Percentiles rank a stretch among this genome's conserved stretches.
Evolutionary conservation across 1,140 invertebrate genomes (phyloP).

Genomic region (Leptopilina boulardi): DNA sequence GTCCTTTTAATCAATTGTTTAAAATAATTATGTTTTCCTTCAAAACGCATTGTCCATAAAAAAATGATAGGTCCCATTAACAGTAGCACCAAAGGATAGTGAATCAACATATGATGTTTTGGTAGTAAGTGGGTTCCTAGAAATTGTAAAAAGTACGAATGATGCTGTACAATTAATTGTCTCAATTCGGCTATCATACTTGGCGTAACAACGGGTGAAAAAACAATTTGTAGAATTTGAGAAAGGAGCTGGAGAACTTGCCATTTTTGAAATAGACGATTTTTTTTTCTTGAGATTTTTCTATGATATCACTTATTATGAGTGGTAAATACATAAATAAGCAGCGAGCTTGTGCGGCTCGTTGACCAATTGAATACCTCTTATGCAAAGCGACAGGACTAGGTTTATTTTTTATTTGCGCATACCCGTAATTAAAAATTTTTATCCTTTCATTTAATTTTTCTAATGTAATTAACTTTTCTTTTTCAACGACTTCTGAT

Average conservation of each 20-base stretch:
- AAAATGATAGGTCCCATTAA: constrained; percentile 41
- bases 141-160: constrained; percentile 25
- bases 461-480: too few species aligned
- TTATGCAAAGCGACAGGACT: constrained; percentile 40
- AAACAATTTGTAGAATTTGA: constrained; percentile 18
- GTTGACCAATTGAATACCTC: constrained; percentile 36
- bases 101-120: constrained; percentile 45
- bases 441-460: not conserved
- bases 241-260: constrained; percentile 20
- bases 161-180: constrained; percentile 38
- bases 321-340: constrained; percentile 40
- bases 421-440: too few species aligned
- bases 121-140: constrained; percentile 16
- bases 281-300: not conserved
- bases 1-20: constrained; percentile 39
- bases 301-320: constrained; percentile 41
- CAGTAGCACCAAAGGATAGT: constrained; percentile 41
- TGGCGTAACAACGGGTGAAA: constrained; percentile 20
- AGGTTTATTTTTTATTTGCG: constrained; percentile 25
- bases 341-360: constrained; percentile 40
- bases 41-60: constrained; percentile 44
- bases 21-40: constrained; percentile 47
- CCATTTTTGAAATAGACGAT: not conserved
- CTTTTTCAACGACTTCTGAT: too few species aligned
- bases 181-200: constrained; percentile 15